A percentile compares a stretch with the other conserved stretches of the same genome.
Conservation (phyloP, 2,113 vertebrate genomes). For the Peucedramus taeniatus region DNA sequence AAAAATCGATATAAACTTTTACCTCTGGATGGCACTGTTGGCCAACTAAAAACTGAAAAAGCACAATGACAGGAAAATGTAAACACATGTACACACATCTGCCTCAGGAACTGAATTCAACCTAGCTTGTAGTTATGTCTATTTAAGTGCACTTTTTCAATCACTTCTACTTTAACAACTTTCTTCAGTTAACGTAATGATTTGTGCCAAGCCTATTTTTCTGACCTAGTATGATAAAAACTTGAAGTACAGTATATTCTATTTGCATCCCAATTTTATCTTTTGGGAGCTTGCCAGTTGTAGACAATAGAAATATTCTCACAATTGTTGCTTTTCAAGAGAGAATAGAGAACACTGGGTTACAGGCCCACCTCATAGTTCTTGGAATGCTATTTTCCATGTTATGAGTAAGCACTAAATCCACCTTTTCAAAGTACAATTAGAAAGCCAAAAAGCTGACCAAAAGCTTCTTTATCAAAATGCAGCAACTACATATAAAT, state of each 20-base stretch:
- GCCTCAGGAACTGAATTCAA: not conserved
- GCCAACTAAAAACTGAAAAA: not conserved
- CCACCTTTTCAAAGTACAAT: not conserved
- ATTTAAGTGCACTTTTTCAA: not conserved
- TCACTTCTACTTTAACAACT: not conserved
- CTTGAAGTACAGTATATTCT: not conserved
- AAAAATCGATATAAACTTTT: not conserved
- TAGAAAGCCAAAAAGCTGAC: not conserved
- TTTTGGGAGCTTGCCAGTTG: not conserved
- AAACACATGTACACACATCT: not conserved
- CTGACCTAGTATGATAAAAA: not conserved
- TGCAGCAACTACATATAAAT: not conserved
- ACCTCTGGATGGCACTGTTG: conserved; percentile 68
- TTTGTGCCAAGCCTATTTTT: not conserved
- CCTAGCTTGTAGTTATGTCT: not conserved
- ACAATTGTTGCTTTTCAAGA: not conserved
- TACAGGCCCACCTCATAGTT: not conserved
- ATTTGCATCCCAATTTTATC: not conserved
- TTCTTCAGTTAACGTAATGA: not conserved
- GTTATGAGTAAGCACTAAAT: not conserved
- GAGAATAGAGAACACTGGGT: not conserved
- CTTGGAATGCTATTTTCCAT: not conserved
- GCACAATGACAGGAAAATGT: not conserved
- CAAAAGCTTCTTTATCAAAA: not conserved
- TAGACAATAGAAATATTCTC: not conserved